These are phyloP conservation scores for Cryptoprocta ferox DNA, from an alignment of 2,797 vertebrate genomes.

Conservation along the genomic window DNA sequence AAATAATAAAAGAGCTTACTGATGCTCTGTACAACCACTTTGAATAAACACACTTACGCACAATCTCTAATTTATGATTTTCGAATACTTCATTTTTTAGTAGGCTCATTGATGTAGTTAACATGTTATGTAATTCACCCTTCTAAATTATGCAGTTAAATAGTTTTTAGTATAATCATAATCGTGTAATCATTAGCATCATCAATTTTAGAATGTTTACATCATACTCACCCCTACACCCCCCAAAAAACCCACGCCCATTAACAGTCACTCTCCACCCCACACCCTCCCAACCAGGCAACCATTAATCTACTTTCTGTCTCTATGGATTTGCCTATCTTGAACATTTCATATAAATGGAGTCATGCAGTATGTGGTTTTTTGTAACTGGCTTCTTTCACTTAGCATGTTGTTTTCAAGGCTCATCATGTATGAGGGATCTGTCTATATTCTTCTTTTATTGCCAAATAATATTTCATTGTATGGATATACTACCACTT, in stretches of 20 bases:
- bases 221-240: background rate
- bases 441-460: background rate
- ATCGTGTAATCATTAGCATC: background rate
- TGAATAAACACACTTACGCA: background rate
- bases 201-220: background rate
- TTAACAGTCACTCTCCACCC: rapidly evolving
- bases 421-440: background rate
- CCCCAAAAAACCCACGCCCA: background rate
- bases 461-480: background rate
- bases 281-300: background rate
- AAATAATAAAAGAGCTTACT: background rate
- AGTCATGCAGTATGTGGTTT: background rate
- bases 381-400: background rate
- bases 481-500: background rate
- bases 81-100: background rate
- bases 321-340: background rate
- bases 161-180: background rate
- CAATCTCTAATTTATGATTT: background rate
- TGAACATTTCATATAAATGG: background rate
- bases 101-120: background rate
- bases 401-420: background rate
- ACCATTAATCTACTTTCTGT: background rate
- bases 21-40: background rate
- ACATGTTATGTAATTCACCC: background rate
- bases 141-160: background rate